phyloP scores from a whole-genome alignment of 1,140 invertebrate species.

The Heliconius nattereri region DNA sequence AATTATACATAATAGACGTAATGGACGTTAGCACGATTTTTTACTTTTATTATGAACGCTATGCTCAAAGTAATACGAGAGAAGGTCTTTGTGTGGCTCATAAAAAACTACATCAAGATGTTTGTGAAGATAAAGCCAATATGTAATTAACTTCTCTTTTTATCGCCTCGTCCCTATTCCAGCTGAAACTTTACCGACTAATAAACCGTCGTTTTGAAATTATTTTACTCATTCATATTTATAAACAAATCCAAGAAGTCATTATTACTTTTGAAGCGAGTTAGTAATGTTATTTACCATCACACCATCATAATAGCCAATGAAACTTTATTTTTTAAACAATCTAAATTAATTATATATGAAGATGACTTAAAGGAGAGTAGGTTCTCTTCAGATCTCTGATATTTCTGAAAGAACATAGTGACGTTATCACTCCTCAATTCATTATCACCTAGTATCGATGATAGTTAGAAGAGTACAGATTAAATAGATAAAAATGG shows the following conservation, averaged over 20 bases:
- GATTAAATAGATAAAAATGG: background rate
- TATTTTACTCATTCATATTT: slow-evolving; percentile 32
- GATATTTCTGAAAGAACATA: background rate
- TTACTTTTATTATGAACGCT: slow-evolving; percentile 21
- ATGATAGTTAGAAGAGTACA: background rate
- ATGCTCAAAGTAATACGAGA: slow-evolving; percentile 21
- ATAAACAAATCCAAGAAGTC: slow-evolving; percentile 19
- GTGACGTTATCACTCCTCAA: background rate
- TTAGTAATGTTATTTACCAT: background rate
- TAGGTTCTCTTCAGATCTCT: background rate
- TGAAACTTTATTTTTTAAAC: background rate
- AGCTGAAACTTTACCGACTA: slow-evolving; percentile 33
- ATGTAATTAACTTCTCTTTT: slow-evolving; percentile 38
- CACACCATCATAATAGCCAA: background rate
- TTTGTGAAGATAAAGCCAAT: slow-evolving; percentile 32
- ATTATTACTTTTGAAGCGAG: background rate
- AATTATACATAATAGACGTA: slow-evolving; percentile 15
- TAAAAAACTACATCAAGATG: slow-evolving; percentile 37
- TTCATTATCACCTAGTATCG: background rate
- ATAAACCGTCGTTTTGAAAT: slow-evolving; percentile 30
- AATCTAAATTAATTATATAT: background rate
- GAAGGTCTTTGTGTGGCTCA: slow-evolving; percentile 14
- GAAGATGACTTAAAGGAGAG: no score
- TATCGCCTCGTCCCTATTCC: slow-evolving; percentile 35
- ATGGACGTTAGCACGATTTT: slow-evolving; percentile 9